phyloP scores from a whole-genome alignment of 2,113 vertebrate species.

The Zingel zingel region DNA sequence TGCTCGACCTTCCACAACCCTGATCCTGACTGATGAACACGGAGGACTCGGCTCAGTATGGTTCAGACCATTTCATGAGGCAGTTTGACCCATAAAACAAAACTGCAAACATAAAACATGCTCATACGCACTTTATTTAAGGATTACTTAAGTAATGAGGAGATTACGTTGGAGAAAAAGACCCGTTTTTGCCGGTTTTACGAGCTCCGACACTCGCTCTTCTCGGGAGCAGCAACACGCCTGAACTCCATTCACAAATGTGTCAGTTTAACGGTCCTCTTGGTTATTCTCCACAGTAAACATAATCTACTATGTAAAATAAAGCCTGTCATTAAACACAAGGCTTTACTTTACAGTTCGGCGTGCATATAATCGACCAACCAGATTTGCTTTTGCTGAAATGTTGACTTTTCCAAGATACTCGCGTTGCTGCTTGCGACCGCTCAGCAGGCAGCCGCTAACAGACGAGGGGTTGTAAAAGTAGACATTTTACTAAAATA shows the following conservation, averaged over 20 bases:
- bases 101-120: background rate
- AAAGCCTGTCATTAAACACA: accelerated
- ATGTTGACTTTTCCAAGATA: slow-evolving; percentile 18
- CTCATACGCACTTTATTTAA: background rate
- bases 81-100: background rate
- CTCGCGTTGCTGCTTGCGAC: background rate
- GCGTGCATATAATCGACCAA: background rate
- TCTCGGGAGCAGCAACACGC: background rate
- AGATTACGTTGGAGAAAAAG: background rate
- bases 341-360: background rate
- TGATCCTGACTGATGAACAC: background rate
- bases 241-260: slow-evolving; percentile 37
- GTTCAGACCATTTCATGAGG: too few relatives aligned
- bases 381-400: accelerated
- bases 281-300: accelerated
- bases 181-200: background rate
- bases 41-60: background rate
- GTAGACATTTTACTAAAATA: background rate
- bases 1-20: slow-evolving; percentile 20
- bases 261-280: background rate
- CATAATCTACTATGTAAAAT: accelerated
- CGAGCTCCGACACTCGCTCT: background rate
- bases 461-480: background rate
- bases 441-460: slow-evolving; percentile 28
- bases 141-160: too few relatives aligned